Evolutionary conservation across 2,113 vertebrate species (phyloP), one percentile per base, ranked within the genome.

Genomic region (Prietella phreatophila): DNA sequence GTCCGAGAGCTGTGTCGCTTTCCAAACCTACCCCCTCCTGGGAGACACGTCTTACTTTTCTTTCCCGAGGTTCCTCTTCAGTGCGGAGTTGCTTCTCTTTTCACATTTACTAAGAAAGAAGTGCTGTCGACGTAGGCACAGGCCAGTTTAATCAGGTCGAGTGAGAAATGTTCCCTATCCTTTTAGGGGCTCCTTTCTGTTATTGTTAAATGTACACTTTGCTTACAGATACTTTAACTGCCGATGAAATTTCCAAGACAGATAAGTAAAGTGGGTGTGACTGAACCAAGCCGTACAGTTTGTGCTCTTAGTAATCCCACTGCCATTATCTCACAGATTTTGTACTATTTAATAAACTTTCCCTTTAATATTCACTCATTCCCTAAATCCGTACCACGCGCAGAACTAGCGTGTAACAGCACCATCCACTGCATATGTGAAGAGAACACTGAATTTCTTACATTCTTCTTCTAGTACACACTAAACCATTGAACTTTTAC

Each of bases 1-100:
- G 56, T 30, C 71, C 79, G 79, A 86, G 86, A 88, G 81, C 61
- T 19, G 81, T 80, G 85, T 80, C 83, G 50, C 65, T 81, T 88
- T 86, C 20, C 79, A 86, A 15, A 76, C 86, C 22, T 71, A 13
- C 47, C 80, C 85, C 84, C 69, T 73, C 33, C 73, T 47, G 19
- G 36, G 71, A 75, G 36, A 75, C 36, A 36, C 0, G 36, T 73
- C 71, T 76, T 10, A 47, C 9, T 47, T 25, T 25, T 42, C 80
- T 65, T 84, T 65, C 75, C 71, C 83, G 63, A 84, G 39, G 25
- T 63, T 63, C 86, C 65, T 61, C 56, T 86, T 47, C 84, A 84
- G n/a, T 71, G 55, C 53, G 27, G 50, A 42, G 33, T 33, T 47
- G 50, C 53, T 63, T 80, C 30, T 17, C 36, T 80, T 65, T 58